A percentile compares a stretch with the other conserved stretches of the same genome.
Conservation (phyloP, 2,113 vertebrate species). For the Mandrillus leucophaeus region DNA sequence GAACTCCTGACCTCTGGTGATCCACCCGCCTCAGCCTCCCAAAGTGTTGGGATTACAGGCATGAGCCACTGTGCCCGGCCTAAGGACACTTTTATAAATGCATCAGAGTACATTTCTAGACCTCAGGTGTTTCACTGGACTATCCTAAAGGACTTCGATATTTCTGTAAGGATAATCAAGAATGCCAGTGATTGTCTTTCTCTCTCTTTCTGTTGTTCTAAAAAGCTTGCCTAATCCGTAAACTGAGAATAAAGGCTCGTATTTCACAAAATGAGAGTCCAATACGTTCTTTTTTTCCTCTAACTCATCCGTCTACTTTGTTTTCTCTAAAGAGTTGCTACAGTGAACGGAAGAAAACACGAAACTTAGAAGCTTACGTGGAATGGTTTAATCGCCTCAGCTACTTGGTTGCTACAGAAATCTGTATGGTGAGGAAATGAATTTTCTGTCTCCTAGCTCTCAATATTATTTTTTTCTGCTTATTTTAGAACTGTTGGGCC, state of each 20-base stretch:
- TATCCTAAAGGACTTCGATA: not conserved
- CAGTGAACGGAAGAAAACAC: slow-evolving; percentile 90
- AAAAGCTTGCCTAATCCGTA: not conserved
- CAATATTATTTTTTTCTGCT: not conserved
- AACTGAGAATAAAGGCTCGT: not conserved
- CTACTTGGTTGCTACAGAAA: slow-evolving; percentile 96
- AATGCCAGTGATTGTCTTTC: not conserved
- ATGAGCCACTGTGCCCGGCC: no score
- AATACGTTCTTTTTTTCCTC: not conserved
- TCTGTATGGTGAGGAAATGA: slow-evolving; percentile 92
- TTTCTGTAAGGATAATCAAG: not conserved
- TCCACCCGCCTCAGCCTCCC: no score
- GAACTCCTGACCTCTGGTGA: no score
- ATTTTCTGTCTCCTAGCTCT: not conserved
- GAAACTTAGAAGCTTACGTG: slow-evolving; percentile 94
- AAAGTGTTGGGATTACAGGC: no score
- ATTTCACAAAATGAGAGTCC: not conserved
- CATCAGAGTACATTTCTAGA: not conserved
- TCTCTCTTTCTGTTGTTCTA: accelerated
- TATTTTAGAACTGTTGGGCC: not conserved
- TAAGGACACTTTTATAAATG: not conserved
- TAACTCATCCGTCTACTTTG: not conserved
- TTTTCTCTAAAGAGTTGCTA: slow-evolving; percentile 87
- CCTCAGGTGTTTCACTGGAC: not conserved
- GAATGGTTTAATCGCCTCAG: slow-evolving; percentile 99